Percentiles rank a stretch among this genome's conserved stretches.
phyloP scores from a whole-genome alignment of 1,140 invertebrate species.

The Microplitis mediator region DNA sequence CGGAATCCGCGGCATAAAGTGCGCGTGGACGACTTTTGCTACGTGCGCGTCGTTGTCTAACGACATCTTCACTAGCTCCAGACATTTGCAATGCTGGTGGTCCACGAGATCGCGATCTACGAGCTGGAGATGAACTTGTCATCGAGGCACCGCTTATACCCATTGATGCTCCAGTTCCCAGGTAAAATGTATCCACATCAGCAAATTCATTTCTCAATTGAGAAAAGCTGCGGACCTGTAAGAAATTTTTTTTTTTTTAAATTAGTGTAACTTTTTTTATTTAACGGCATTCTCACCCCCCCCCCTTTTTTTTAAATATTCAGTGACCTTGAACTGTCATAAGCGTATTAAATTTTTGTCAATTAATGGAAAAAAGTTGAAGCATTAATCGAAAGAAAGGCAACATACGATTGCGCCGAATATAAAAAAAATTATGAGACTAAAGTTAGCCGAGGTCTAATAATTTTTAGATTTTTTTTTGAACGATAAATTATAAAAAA shows the following conservation, averaged over 20 bases:
- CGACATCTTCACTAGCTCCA: constrained; percentile 60
- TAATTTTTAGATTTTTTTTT: too few species aligned
- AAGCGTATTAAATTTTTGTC: too few species aligned
- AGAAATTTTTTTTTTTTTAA: not conserved
- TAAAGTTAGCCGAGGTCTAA: too few species aligned
- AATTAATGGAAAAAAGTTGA: too few species aligned
- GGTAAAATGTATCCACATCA: constrained; percentile 88
- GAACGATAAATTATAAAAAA: too few species aligned
- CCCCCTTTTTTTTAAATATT: too few species aligned
- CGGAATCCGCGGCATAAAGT: constrained; percentile 78
- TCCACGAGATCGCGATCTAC: constrained; percentile 74
- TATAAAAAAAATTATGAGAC: too few species aligned
- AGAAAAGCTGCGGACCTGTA: constrained; percentile 86
- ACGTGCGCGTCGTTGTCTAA: constrained; percentile 68
- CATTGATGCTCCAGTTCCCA: constrained; percentile 69
- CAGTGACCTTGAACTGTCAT: too few species aligned
- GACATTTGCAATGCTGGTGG: constrained; percentile 56
- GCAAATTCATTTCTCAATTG: constrained; percentile 90
- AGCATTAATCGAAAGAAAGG: too few species aligned
- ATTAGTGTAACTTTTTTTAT: not conserved
- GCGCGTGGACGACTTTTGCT: constrained; percentile 81
- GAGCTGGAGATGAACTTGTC: constrained; percentile 67
- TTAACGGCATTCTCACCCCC: not conserved
- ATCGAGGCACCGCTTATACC: constrained; percentile 57
- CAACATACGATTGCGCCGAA: too few species aligned